A percentile compares a stretch with the other conserved stretches of the same genome.
Evolutionary conservation across 1,140 invertebrate species (phyloP).

Genomic region (Xylocopa sonorina): DNA sequence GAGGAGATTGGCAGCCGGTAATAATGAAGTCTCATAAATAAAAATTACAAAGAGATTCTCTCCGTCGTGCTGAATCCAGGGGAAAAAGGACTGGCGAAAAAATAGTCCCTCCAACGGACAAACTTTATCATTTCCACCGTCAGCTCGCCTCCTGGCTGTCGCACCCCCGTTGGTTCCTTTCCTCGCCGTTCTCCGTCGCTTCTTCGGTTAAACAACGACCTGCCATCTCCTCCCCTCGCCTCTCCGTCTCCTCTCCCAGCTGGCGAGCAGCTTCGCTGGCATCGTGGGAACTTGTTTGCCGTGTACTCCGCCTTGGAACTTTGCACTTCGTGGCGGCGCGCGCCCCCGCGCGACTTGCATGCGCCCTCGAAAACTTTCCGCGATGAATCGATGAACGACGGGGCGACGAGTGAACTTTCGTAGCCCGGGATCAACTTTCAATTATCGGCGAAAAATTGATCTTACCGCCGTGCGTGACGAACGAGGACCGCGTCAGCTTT

Average conservation of each 20-base stretch:
- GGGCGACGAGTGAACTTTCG: neutral
- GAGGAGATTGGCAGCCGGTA: slow-evolving; percentile 57
- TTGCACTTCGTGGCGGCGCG: slow-evolving; percentile 60
- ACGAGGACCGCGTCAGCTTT: no score
- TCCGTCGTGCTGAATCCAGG: neutral
- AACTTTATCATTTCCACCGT: slow-evolving; percentile 69
- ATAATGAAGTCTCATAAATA: slow-evolving; percentile 69
- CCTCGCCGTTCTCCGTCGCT: no score
- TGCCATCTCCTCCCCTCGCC: neutral
- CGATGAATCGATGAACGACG: slow-evolving; percentile 67
- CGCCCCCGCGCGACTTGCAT: neutral
- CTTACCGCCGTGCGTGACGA: neutral
- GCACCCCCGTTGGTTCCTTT: neutral
- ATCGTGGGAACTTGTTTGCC: slow-evolving; percentile 11
- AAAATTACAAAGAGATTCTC: slow-evolving; percentile 60
- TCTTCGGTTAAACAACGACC: slow-evolving; percentile 29
- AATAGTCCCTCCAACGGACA: slow-evolving; percentile 48
- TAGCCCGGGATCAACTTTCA: slow-evolving; percentile 26
- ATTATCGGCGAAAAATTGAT: slow-evolving; percentile 26
- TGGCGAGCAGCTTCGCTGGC: neutral
- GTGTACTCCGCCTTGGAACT: slow-evolving; percentile 60
- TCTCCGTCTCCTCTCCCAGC: neutral
- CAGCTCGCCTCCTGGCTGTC: slow-evolving; percentile 2
- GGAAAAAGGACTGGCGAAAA: slow-evolving; percentile 51
- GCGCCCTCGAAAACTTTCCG: slow-evolving; percentile 61